Conservation (phyloP, 2,888 invertebrate species). For the Zaprionus lineosus region DNA sequence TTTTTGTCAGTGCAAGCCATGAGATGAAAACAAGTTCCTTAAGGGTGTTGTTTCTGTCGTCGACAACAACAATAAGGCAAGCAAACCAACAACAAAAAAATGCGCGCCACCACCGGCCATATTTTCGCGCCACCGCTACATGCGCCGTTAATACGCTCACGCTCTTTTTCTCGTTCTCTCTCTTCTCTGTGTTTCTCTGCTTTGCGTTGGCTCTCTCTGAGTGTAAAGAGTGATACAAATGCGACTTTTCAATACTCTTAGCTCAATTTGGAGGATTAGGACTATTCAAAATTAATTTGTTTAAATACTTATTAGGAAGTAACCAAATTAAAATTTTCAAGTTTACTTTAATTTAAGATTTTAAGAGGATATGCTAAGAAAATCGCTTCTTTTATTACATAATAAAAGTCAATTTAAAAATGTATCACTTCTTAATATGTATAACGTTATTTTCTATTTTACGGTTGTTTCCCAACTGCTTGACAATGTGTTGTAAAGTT, state of each 20-base stretch:
- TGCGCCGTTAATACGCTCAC: constrained; percentile 61
- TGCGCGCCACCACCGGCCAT: constrained; percentile 58
- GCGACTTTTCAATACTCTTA: constrained; percentile 30
- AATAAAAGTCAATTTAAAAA: no score
- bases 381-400: no score
- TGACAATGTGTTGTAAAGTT: constrained; percentile 7
- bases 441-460: no score
- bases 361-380: no score
- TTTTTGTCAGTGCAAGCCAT: constrained; percentile 65
- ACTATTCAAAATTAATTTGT: no score
- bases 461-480: not conserved
- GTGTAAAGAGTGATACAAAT: not conserved
- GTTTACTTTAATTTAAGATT: no score
- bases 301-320: no score
- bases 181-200: no score
- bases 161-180: no score
- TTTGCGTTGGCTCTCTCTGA: constrained; percentile 36
- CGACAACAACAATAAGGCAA: constrained; percentile 17
- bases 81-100: constrained; percentile 28
- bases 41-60: constrained; percentile 64
- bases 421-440: no score
- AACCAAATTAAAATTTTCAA: no score
- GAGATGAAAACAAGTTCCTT: constrained; percentile 70
- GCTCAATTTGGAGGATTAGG: no score
- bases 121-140: constrained; percentile 77